phyloP scores from a whole-genome alignment of 2,888 invertebrate species.

The Polydrusus tereticollis region DNA sequence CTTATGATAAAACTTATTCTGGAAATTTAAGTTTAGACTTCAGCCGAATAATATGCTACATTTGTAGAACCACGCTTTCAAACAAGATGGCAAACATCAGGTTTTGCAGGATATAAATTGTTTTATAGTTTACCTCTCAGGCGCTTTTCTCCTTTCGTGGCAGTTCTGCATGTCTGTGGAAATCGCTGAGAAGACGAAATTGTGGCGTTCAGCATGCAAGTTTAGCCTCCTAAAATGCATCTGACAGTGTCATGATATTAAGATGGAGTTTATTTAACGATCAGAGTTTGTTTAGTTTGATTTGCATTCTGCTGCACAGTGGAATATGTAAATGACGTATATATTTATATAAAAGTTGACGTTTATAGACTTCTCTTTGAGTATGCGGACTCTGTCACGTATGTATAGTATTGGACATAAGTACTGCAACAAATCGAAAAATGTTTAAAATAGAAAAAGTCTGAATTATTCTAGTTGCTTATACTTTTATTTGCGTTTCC shows the following conservation, averaged over 20 bases:
- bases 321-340: too few relatives aligned
- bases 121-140: constrained; percentile 6
- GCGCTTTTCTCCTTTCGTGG: neutral
- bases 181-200: neutral
- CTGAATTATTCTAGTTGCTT: too few relatives aligned
- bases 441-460: too few relatives aligned
- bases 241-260: constrained; percentile 6
- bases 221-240: neutral
- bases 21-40: constrained; percentile 20
- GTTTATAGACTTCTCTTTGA: too few relatives aligned
- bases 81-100: constrained; percentile 25
- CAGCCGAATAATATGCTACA: constrained; percentile 14
- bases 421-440: too few relatives aligned
- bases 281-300: neutral
- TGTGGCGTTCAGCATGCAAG: neutral
- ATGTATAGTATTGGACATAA: too few relatives aligned
- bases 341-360: too few relatives aligned
- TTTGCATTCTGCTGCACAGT: too few relatives aligned
- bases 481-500: too few relatives aligned
- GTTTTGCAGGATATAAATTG: constrained; percentile 15
- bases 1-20: neutral
- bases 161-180: neutral
- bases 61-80: constrained; percentile 31
- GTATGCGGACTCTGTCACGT: too few relatives aligned
- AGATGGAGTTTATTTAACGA: neutral